phyloP scores from a whole-genome alignment of 53 echinoderm and acorn worm genomes.

The Echinometra lucunter region DNA sequence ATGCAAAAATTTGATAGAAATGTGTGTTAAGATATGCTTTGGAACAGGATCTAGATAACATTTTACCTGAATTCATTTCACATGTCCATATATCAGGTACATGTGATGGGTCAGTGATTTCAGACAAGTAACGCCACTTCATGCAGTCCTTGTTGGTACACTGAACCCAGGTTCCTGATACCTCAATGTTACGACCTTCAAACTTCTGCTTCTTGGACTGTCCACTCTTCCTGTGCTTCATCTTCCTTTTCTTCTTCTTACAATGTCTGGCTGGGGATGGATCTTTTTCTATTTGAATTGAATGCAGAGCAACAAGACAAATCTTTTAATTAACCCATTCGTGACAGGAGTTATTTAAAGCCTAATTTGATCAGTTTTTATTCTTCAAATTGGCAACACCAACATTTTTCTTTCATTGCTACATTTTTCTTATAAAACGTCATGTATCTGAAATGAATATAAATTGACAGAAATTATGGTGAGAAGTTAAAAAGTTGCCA shows the following conservation, averaged over 20 bases:
- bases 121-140: conserved; percentile 90
- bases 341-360: too few relatives aligned
- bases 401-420: too few relatives aligned
- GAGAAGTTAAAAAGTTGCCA: too few relatives aligned
- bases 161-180: conserved; percentile 91
- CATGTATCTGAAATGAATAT: too few relatives aligned
- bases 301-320: not conserved
- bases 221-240: conserved; percentile 34
- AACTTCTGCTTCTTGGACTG: conserved; percentile 77
- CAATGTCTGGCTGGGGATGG: conserved; percentile 5
- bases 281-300: not conserved
- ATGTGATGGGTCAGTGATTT: conserved; percentile 85
- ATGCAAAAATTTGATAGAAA: too few relatives aligned
- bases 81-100: conserved; percentile 84
- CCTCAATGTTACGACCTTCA: conserved; percentile 73
- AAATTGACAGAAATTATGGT: too few relatives aligned
- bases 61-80: conserved; percentile 72
- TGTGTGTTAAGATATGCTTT: not conserved
- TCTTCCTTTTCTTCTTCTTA: conserved; percentile 47
- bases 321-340: too few relatives aligned
- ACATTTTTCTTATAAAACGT: too few relatives aligned
- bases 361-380: too few relatives aligned
- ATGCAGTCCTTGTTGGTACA: conserved; percentile 81
- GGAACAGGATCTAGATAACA: not conserved
- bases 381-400: too few relatives aligned